phyloP scores from a whole-genome alignment of 92 coral and sea anemone genomes.

The Blastomussa wellsi region DNA sequence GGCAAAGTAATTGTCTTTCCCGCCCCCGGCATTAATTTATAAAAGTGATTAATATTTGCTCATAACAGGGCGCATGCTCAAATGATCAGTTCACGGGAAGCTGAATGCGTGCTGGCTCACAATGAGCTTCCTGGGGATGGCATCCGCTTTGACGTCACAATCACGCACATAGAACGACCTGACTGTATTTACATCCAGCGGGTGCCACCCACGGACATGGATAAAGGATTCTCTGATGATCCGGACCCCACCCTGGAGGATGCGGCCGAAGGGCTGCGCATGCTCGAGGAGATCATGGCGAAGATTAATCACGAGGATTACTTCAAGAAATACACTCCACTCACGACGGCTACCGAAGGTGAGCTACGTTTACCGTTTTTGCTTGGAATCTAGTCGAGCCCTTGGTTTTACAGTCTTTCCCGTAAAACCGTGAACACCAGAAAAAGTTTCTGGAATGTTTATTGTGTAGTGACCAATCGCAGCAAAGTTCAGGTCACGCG shows the following conservation, averaged over 20 bases:
- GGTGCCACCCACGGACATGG: constrained; percentile 65
- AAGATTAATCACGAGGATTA: constrained; percentile 74
- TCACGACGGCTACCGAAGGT: constrained; percentile 72
- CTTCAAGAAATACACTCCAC: constrained; percentile 73
- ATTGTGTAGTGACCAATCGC: too few species aligned
- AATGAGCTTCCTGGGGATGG: constrained; percentile 82
- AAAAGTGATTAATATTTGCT: not conserved
- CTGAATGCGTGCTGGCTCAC: constrained; percentile 69
- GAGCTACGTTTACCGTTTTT: not conserved
- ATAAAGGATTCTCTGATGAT: constrained; percentile 59
- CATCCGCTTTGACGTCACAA: constrained; percentile 86
- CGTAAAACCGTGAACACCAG: too few species aligned
- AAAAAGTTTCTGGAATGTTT: too few species aligned
- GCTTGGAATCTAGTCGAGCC: not conserved
- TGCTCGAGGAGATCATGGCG: constrained; percentile 72
- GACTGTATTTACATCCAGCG: constrained; percentile 87
- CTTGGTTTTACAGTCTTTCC: too few species aligned
- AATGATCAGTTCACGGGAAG: constrained; percentile 75
- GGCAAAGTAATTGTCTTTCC: too few species aligned
- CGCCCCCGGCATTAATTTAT: too few species aligned
- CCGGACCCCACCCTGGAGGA: constrained; percentile 78
- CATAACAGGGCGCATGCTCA: constrained; percentile 67
- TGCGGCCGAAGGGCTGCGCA: constrained; percentile 70
- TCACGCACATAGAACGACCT: constrained; percentile 87
- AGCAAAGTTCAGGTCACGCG: too few species aligned